Evolutionary conservation across 2,888 invertebrate species (phyloP).

Genomic region (Drosophila paracracens): DNA sequence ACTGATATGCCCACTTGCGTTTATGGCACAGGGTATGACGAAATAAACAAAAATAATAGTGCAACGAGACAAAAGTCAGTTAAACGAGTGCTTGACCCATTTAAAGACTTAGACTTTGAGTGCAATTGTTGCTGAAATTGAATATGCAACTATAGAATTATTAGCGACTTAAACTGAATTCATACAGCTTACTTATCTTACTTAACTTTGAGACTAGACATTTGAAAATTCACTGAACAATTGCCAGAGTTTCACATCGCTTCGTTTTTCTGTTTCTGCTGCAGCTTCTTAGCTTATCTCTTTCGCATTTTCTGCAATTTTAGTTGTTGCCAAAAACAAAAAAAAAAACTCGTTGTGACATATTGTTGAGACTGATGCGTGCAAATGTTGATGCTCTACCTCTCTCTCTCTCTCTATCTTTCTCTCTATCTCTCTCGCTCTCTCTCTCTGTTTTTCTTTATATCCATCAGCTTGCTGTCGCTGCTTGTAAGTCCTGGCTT

Average conservation of each 20-base stretch:
- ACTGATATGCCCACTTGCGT: background rate
- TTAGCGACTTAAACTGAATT: background rate
- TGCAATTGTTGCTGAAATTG: background rate
- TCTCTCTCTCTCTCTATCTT: background rate
- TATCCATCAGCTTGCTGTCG: conserved; percentile 19
- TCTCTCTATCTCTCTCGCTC: background rate
- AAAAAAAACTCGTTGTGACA: conserved; percentile 9
- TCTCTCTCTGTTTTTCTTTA: background rate
- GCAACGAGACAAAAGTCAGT: background rate
- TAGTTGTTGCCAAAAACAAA: conserved; percentile 26
- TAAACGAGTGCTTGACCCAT: background rate
- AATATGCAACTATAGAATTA: background rate
- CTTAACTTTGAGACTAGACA: background rate
- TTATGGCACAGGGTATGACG: background rate
- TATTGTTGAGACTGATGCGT: conserved; percentile 32
- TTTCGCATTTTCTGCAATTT: conserved; percentile 7
- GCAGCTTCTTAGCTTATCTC: background rate
- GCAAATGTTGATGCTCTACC: conserved; percentile 15
- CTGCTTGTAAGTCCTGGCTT: conserved; percentile 49
- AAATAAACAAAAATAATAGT: background rate
- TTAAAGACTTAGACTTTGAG: background rate
- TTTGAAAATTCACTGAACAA: background rate
- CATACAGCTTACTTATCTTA: background rate
- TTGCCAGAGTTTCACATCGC: background rate
- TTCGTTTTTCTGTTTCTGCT: background rate